These are phyloP conservation scores for Pogonocherus hispidulus DNA, from an alignment of 2,888 invertebrate genomes.

Conservation along the genomic window DNA sequence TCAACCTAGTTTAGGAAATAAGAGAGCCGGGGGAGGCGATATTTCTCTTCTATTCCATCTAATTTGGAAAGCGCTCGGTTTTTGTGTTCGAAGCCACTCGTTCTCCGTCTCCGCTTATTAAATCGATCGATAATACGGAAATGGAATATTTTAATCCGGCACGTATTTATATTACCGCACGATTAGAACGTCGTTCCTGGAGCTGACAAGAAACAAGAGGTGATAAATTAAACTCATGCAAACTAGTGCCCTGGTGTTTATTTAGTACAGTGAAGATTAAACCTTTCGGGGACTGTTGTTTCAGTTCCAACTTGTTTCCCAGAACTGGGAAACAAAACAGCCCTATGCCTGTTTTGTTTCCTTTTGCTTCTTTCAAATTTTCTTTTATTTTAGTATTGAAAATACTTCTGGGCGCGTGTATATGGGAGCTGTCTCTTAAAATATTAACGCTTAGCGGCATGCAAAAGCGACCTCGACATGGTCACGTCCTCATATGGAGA, in stretches of 20 bases:
- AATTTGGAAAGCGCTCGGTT: slow-evolving; percentile 1
- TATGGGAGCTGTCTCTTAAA: too few species aligned
- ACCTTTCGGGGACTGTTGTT: too few species aligned
- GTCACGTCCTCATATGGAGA: too few species aligned
- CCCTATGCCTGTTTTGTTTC: too few species aligned
- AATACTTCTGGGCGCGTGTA: too few species aligned
- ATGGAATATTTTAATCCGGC: not conserved
- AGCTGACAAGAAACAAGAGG: not conserved
- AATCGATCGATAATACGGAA: slow-evolving; percentile 14
- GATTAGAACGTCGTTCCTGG: not conserved
- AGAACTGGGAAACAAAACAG: too few species aligned
- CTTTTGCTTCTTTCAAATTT: too few species aligned
- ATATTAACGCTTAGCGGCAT: too few species aligned
- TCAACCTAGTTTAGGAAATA: slow-evolving; percentile 11
- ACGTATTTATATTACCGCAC: not conserved
- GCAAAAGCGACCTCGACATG: too few species aligned
- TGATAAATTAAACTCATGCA: slow-evolving; percentile 12
- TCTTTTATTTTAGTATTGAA: too few species aligned
- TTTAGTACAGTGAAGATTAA: too few species aligned
- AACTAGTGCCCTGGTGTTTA: not conserved
- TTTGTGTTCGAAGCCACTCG: slow-evolving; percentile 6
- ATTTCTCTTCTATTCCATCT: slow-evolving; percentile 9
- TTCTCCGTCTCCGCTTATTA: slow-evolving; percentile 2
- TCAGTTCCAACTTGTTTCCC: too few species aligned
- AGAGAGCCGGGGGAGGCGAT: not conserved